Percentiles rank a stretch among this genome's conserved stretches.
Conservation (phyloP, 2,797 vertebrate species). For the Borostomias antarcticus region DNA sequence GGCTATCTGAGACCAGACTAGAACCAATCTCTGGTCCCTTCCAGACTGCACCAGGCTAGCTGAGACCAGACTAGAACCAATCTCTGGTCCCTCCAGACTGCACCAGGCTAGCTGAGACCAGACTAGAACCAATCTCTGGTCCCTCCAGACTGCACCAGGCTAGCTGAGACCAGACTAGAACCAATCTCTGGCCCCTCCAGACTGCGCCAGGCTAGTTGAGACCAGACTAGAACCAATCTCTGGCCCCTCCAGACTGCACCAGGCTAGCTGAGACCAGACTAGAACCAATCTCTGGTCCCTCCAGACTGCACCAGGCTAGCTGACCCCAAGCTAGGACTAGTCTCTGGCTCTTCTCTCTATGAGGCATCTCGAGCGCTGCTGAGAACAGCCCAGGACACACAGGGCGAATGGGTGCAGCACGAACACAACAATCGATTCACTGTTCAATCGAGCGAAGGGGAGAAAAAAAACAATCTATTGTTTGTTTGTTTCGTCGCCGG, state of each 20-base stretch:
- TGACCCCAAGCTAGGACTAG: not conserved
- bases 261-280: not conserved
- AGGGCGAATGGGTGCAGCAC: not conserved
- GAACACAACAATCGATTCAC: conserved; percentile 48
- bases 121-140: not conserved
- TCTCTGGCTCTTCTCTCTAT: no score
- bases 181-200: no score
- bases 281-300: not conserved
- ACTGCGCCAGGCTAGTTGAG: not conserved
- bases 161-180: not conserved
- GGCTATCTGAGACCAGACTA: not conserved
- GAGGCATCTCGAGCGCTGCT: no score
- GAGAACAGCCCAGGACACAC: not conserved
- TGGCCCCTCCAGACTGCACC: not conserved
- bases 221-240: not conserved
- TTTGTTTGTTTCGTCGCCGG: conserved; percentile 57
- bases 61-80: not conserved
- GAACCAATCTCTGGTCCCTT: no score
- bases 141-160: not conserved
- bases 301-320: not conserved
- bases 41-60: not conserved
- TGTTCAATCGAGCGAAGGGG: not conserved
- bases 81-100: no score
- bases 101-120: not conserved
- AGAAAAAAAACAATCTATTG: conserved; percentile 26